Evolutionary conservation across 2,888 invertebrate species (phyloP), one percentile per base, ranked within the genome.

Genomic region (Stenolophus ochropezus): DNA sequence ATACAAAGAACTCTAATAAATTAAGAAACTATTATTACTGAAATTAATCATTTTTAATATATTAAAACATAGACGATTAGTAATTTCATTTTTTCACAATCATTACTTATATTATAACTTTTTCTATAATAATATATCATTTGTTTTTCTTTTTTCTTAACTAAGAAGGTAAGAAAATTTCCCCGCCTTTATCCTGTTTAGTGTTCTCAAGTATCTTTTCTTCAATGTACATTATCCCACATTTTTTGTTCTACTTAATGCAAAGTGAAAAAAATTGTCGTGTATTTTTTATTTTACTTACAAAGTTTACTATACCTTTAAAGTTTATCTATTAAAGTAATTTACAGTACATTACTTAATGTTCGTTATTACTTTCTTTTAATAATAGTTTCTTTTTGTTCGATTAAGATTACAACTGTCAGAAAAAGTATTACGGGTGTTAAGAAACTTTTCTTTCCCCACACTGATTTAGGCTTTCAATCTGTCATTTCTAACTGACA

Each of bases 401-500:
- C 51, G 16, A 16, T n/a, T 51, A 51, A 51, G 16, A 16, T 51
- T 51, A 16, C 14, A 51, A 5, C 51, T 16, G 51, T 16, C 16
- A 16, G 16, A 16, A 51, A 51, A 51, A 51, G 16, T 16, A n/a
- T 51, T 14, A 5, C 5, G 14, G 14, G 14, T 16, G 14, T 51
- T 51, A 14, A 51, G 51, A 51, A 51, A 16, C 16, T 51, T 16
- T 51, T 14, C 16, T 16, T n/a, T 16, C 4, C 51, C 56, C 20
- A 61, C 0, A 25, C 0, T 23, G 61, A n/a, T 61, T 11, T 18
- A 20, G 11, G 23, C 61, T 14, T 23, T 61, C n/a, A n/a, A 61
- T 23, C 61, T 61, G 61, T 61, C 61, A 61, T 61, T 25, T 61
- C 16, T 23, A 61, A 11, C 23, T 25, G 61, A 61, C 25, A 14